phyloP scores from a whole-genome alignment of 1,140 invertebrate species.

The Cotesia chilonis region DNA sequence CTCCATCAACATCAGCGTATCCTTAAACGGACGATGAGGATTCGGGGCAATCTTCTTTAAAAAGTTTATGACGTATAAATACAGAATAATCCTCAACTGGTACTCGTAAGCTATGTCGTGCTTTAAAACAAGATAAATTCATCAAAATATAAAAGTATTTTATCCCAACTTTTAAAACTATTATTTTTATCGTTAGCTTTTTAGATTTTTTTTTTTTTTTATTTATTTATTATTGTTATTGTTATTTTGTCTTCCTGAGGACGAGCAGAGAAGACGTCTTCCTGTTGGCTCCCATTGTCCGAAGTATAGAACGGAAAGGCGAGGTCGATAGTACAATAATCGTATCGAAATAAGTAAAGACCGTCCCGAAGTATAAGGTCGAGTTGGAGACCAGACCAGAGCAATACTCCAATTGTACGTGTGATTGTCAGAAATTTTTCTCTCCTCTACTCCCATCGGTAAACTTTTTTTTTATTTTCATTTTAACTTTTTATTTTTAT shows the following conservation, averaged over 20 bases:
- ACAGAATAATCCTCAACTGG: no score
- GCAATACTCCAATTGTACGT: slow-evolving; percentile 30
- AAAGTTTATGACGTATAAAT: slow-evolving; percentile 37
- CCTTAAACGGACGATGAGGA: slow-evolving; percentile 30
- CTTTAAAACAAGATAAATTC: slow-evolving; percentile 10
- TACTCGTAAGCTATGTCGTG: no score
- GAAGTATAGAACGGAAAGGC: slow-evolving; percentile 9
- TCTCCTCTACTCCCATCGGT: neutral
- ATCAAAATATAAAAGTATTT: no score
- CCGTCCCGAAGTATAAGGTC: slow-evolving; percentile 11
- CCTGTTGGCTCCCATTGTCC: slow-evolving; percentile 22
- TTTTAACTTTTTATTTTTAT: neutral
- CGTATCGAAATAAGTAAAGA: slow-evolving; percentile 35
- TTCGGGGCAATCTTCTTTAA: slow-evolving; percentile 40
- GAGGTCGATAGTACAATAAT: slow-evolving; percentile 33
- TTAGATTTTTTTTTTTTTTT: neutral
- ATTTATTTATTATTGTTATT: neutral
- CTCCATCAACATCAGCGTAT: slow-evolving; percentile 30
- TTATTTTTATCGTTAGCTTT: no score
- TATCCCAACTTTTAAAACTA: no score
- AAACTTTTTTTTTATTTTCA: slow-evolving; percentile 15
- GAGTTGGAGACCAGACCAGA: slow-evolving; percentile 17
- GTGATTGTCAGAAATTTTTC: slow-evolving; percentile 26
- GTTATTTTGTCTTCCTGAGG: slow-evolving; percentile 13
- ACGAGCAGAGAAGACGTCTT: slow-evolving; percentile 13